These are phyloP conservation scores for Adelognathus sp. DNA, from an alignment of 2,888 invertebrate genomes.

Conservation along the genomic window DNA sequence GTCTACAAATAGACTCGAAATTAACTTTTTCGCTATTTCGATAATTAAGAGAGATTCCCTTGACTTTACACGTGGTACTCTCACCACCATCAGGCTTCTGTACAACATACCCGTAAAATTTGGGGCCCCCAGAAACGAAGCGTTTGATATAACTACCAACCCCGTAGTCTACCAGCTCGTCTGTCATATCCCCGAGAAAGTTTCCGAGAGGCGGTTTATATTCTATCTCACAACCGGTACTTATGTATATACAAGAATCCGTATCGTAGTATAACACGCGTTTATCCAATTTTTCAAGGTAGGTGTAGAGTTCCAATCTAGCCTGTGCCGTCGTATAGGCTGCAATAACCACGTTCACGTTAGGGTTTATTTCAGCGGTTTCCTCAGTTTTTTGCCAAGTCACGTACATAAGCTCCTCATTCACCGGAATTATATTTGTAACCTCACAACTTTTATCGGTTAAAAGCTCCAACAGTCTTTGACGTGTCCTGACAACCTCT, in stretches of 20 bases:
- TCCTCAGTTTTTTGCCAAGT: conserved; percentile 33
- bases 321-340: conserved; percentile 75
- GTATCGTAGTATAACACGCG: conserved; percentile 76
- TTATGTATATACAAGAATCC: conserved; percentile 72
- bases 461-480: conserved; percentile 44
- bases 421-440: conserved; percentile 50
- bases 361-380: neutral
- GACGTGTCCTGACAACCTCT: conserved; percentile 47
- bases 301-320: conserved; percentile 71
- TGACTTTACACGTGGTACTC: neutral
- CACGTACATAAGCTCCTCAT: conserved; percentile 59
- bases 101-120: conserved; percentile 60
- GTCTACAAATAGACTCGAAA: neutral
- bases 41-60: neutral
- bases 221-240: neutral
- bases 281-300: conserved; percentile 68
- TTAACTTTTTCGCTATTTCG: neutral
- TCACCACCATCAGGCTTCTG: neutral
- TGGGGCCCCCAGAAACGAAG: conserved; percentile 74
- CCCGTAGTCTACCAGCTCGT: conserved; percentile 70
- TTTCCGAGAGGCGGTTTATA: conserved; percentile 65
- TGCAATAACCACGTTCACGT: conserved; percentile 72
- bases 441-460: conserved; percentile 55
- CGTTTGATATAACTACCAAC: conserved; percentile 68
- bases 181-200: conserved; percentile 73